phyloP scores from a whole-genome alignment of 1,140 invertebrate genomes.

The Adelges cooleyi region DNA sequence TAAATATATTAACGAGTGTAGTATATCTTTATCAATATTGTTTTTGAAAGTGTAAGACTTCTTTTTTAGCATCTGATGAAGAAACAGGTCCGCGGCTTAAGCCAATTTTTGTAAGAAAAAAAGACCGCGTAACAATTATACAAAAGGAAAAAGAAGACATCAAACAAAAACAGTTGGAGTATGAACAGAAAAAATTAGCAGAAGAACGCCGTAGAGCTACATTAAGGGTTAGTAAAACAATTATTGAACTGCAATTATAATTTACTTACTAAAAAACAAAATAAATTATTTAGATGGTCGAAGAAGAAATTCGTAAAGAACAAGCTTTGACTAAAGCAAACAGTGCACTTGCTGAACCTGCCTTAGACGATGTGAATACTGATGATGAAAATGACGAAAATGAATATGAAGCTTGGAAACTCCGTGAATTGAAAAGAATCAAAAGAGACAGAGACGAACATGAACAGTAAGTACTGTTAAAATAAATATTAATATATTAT shows the following conservation, averaged over 20 bases:
- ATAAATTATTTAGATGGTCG: slow-evolving; percentile 70
- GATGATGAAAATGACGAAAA: slow-evolving; percentile 98
- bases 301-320: slow-evolving; percentile 76
- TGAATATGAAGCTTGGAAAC: slow-evolving; percentile 96
- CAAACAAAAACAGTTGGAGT: slow-evolving; percentile 70
- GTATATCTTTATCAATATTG: background rate
- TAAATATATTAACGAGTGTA: slow-evolving; percentile 25
- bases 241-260: too few species aligned
- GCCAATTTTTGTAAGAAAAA: slow-evolving; percentile 92
- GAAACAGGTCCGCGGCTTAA: slow-evolving; percentile 81
- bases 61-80: slow-evolving; percentile 59
- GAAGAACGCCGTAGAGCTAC: slow-evolving; percentile 78
- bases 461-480: slow-evolving; percentile 58
- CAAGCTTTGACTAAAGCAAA: slow-evolving; percentile 42
- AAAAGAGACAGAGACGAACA: slow-evolving; percentile 92
- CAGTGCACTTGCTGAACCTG: slow-evolving; percentile 42
- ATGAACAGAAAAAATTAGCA: slow-evolving; percentile 61
- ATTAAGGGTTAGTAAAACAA: slow-evolving; percentile 47
- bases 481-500: too few species aligned
- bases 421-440: slow-evolving; percentile 88
- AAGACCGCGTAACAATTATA: slow-evolving; percentile 86
- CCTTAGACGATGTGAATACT: slow-evolving; percentile 80
- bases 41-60: background rate
- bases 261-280: too few species aligned
- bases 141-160: slow-evolving; percentile 82